Evolutionary conservation across 2,888 invertebrate species (phyloP), one percentile per base, ranked within the genome.

Genomic region (Aphelenchoides bicaudatus): DNA sequence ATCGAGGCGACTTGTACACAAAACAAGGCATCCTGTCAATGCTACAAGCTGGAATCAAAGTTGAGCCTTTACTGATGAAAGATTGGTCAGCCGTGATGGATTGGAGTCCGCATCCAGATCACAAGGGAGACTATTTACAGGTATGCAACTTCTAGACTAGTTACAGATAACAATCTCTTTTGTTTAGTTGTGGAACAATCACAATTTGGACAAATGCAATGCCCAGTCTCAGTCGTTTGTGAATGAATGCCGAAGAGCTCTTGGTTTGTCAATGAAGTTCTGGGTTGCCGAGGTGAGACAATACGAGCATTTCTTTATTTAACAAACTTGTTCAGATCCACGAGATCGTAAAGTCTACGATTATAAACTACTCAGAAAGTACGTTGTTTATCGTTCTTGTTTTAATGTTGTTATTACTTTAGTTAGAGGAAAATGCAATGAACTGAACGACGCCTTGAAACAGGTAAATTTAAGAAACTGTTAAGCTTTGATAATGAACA

Each of bases 261-360:
- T 79, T 19, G 78, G 78, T 1, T 62, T 78, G n/a, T 72, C 77
- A 29, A 79, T 78, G 78, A 78, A 78, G 54, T 78, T 78, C 68
- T 78, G 78, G 78, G 78, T 78, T 30, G 78, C 78, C 5, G 78
- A 78, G n/a, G n/a, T n/a, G n/a, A n/a, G n/a, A n/a, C n/a, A n/a
- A n/a, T n/a, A n/a, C n/a, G n/a, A n/a, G n/a, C n/a, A n/a, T n/a
- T n/a, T n/a, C n/a, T n/a, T n/a, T n/a, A n/a, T n/a, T n/a, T n/a
- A n/a, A n/a, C n/a, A n/a, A n/a, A n/a, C n/a, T n/a, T n/a, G n/a
- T n/a, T n/a, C n/a, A n/a, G 54, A 78, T 78, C 21, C 78, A 78
- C 61, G 78, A 78, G 55, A 79, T 79, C 54, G 78, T 78, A 55
- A 78, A 78, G 58, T 75, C 78, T 58, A 78, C 78, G 13, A 78